These are phyloP conservation scores for Galendromus occidentalis DNA, from an alignment of 1,140 invertebrate genomes.

Conservation along the genomic window DNA sequence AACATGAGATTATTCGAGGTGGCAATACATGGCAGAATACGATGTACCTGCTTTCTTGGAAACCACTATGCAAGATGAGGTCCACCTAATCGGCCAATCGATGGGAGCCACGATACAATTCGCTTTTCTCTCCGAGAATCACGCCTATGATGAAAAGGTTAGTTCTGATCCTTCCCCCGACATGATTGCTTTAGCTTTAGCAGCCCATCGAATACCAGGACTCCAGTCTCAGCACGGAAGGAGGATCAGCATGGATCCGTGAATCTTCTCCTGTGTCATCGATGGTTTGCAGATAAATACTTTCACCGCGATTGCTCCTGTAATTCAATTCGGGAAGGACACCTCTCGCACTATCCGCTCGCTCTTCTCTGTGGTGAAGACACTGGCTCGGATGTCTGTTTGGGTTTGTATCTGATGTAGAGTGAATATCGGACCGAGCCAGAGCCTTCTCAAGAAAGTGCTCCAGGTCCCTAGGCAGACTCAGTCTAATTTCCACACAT, in stretches of 20 bases:
- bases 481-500: too few relatives aligned
- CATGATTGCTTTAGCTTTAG: not conserved
- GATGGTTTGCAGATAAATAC: not conserved
- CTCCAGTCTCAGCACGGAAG: not conserved
- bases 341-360: not conserved
- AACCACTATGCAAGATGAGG: slow-evolving; percentile 30
- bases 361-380: not conserved
- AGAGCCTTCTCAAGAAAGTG: too few relatives aligned
- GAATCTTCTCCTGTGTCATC: not conserved
- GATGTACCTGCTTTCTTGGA: slow-evolving; percentile 42
- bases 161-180: not conserved
- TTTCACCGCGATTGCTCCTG: not conserved
- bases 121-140: slow-evolving; percentile 33
- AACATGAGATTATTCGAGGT: slow-evolving; percentile 25
- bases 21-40: slow-evolving; percentile 40
- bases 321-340: not conserved
- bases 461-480: too few relatives aligned
- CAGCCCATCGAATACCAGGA: not conserved
- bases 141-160: slow-evolving; percentile 40
- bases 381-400: not conserved
- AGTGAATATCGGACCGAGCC: too few relatives aligned
- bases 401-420: too few relatives aligned
- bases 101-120: slow-evolving; percentile 44
- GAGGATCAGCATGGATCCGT: not conserved
- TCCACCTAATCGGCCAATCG: slow-evolving; percentile 47